phyloP scores from a whole-genome alignment of 2,888 invertebrate genomes.

The Drosophila eohydei region DNA sequence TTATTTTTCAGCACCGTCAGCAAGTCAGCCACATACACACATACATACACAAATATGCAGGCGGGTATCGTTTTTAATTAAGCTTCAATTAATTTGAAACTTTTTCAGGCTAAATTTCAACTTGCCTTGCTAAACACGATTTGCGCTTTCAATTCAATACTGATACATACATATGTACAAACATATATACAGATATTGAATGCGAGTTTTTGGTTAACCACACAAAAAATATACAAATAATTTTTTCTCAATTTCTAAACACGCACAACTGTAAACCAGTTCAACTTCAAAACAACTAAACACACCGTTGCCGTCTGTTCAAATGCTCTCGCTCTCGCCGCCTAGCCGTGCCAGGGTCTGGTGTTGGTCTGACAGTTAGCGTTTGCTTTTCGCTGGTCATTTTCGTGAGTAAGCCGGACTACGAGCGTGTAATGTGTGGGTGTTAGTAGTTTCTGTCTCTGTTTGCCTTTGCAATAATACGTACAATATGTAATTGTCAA shows the following conservation, averaged over 20 bases:
- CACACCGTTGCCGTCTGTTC: conserved; percentile 39
- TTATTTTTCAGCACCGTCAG: conserved; percentile 14
- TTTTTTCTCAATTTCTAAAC: conserved; percentile 49
- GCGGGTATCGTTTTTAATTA: conserved; percentile 46
- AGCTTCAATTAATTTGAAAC: conserved; percentile 52
- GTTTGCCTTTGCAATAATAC: conserved; percentile 25
- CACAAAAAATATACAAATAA: conserved; percentile 30
- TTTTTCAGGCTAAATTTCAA: conserved; percentile 17
- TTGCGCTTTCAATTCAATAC: conserved; percentile 35
- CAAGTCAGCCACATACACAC: conserved; percentile 11
- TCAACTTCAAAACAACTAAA: conserved; percentile 81
- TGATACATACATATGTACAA: conserved; percentile 20
- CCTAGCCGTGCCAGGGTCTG: conserved; percentile 9
- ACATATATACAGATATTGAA: neutral
- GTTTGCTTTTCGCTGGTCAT: conserved; percentile 69
- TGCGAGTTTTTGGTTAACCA: conserved; percentile 19
- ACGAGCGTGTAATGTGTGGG: conserved; percentile 34
- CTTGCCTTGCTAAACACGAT: conserved; percentile 47
- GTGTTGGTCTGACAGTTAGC: conserved; percentile 38
- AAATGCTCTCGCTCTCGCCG: conserved; percentile 16
- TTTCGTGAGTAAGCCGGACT: conserved; percentile 63
- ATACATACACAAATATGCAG: neutral
- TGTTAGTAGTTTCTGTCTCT: conserved; percentile 21
- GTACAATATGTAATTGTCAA: neutral
- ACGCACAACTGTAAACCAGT: conserved; percentile 81